These are phyloP conservation scores for Toxotes jaculatrix DNA, from an alignment of 2,113 vertebrate genomes.

Conservation along the genomic window DNA sequence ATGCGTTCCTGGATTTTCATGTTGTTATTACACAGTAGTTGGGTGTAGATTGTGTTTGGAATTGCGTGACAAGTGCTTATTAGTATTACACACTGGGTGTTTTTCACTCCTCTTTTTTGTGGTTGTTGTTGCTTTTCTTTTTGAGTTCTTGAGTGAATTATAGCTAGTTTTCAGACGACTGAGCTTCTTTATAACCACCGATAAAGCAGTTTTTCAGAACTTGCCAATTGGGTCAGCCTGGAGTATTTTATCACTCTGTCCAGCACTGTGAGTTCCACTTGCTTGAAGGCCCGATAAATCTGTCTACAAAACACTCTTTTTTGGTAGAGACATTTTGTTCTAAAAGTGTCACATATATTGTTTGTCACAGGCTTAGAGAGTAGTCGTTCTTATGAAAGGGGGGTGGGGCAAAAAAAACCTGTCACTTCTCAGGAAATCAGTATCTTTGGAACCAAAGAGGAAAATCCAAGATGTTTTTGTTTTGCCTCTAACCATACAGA, in stretches of 20 bases:
- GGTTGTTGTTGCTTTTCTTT: background rate
- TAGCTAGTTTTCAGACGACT: slow-evolving; percentile 11
- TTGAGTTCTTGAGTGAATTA: slow-evolving; percentile 1
- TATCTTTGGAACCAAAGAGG: slow-evolving; percentile 48
- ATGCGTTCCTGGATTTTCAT: slow-evolving; percentile 35
- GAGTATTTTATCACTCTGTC: slow-evolving; percentile 72
- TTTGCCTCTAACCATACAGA: slow-evolving; percentile 57
- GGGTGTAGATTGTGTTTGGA: slow-evolving; percentile 39
- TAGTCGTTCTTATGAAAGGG: slow-evolving; percentile 21
- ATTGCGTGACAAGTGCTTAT: slow-evolving; percentile 47
- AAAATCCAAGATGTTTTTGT: slow-evolving; percentile 64
- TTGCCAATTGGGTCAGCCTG: slow-evolving; percentile 67
- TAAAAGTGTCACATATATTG: slow-evolving; percentile 69
- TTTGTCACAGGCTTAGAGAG: slow-evolving; percentile 59
- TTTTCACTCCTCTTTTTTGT: slow-evolving; percentile 6
- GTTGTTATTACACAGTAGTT: slow-evolving; percentile 35
- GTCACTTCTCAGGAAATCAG: slow-evolving; percentile 64
- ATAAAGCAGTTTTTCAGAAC: slow-evolving; percentile 58
- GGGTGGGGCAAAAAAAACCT: background rate
- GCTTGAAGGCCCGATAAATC: slow-evolving; percentile 65
- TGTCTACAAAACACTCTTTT: slow-evolving; percentile 54
- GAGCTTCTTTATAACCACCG: slow-evolving; percentile 20
- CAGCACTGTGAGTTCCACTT: slow-evolving; percentile 43
- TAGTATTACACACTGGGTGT: slow-evolving; percentile 21
- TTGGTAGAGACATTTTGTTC: slow-evolving; percentile 58